A percentile compares a stretch with the other conserved stretches of the same genome.
These are phyloP conservation scores for Agelas oroides DNA, from an alignment of 37 sponge, comb jelly and placozoan species.

Conservation along the genomic window DNA sequence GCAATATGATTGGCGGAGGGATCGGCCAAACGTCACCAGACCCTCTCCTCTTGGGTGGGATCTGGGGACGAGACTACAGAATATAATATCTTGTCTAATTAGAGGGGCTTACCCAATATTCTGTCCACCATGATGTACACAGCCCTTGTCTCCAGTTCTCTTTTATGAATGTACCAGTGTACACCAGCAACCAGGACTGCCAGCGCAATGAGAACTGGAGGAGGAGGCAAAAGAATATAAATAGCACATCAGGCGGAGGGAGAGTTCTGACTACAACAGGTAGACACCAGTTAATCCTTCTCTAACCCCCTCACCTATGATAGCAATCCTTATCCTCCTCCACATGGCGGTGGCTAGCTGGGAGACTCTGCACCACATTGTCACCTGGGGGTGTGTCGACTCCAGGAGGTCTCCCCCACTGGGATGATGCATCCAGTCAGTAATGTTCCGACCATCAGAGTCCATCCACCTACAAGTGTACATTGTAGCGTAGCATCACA, in stretches of 20 bases:
- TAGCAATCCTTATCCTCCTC: neutral
- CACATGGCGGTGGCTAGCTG: neutral
- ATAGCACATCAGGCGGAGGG: neutral
- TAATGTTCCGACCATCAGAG: too few species aligned
- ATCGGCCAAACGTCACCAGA: too few species aligned
- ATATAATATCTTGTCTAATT: too few species aligned
- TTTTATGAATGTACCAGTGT: constrained; percentile 24
- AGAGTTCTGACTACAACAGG: neutral
- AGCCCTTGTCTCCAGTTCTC: neutral
- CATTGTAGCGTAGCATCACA: too few species aligned
- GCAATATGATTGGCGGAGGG: too few species aligned
- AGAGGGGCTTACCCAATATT: constrained; percentile 54
- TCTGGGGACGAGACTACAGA: too few species aligned
- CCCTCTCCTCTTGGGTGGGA: too few species aligned
- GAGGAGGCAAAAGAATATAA: neutral
- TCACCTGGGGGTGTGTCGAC: too few species aligned
- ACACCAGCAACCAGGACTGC: neutral
- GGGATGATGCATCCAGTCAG: too few species aligned
- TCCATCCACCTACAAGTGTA: neutral
- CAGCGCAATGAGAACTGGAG: constrained; percentile 31
- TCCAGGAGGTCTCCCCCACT: too few species aligned
- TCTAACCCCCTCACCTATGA: neutral
- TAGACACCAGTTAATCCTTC: too few species aligned
- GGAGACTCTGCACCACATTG: too few species aligned
- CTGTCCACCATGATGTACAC: constrained; percentile 63